Base-by-base conservation (phyloP, 1,140 invertebrate genomes). In the Anagrus nilaparvatae region DNA sequence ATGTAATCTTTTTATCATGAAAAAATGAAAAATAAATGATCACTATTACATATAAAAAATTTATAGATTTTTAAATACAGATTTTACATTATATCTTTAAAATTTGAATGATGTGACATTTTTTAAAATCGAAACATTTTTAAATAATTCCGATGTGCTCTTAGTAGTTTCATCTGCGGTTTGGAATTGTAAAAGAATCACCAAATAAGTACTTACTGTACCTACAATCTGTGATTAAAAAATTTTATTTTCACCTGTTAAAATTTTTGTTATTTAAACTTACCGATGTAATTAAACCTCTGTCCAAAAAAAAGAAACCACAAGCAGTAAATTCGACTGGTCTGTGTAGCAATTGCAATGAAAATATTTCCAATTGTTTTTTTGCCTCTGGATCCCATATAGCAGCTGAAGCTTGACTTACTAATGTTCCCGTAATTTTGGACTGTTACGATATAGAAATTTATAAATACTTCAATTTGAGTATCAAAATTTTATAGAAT, bases 171-270 rank as follows among this genome's bases (percentile, higher is more conserved):
- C 60, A 16, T 61, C 55, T 0, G 54, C 60, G 20, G 61, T 74
- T 62, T 79, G 77, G 43, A 82, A 80, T 51, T 82, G 79, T 54
- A 81, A 76, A 12, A 82, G 59, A 47, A 82, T 82, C 0, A 82
- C 79, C 42, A 82, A 58, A 58, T 81, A 81, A 1, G 79, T 82
- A 0, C 77, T 78, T 1, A 82, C 78, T 10, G 76, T 76, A 8
- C 76, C 77, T 1, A 74, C 69, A 23, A 81, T 73, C 79, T 81
- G 58, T 31, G 72, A n/a, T n/a, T n/a, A n/a, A n/a, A n/a, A n/a
- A n/a, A n/a, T n/a, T n/a, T n/a, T n/a, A n/a, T n/a, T n/a, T n/a
- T n/a, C n/a, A n/a, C n/a, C n/a, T n/a, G n/a, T n/a, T n/a, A n/a
- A n/a, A n/a, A n/a, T n/a, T n/a, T n/a, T n/a, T n/a, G n/a, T n/a